Evolutionary conservation across 2,888 invertebrate species (phyloP), one percentile per base, ranked within the genome.

Genomic region (Acanthosepion esculentum): DNA sequence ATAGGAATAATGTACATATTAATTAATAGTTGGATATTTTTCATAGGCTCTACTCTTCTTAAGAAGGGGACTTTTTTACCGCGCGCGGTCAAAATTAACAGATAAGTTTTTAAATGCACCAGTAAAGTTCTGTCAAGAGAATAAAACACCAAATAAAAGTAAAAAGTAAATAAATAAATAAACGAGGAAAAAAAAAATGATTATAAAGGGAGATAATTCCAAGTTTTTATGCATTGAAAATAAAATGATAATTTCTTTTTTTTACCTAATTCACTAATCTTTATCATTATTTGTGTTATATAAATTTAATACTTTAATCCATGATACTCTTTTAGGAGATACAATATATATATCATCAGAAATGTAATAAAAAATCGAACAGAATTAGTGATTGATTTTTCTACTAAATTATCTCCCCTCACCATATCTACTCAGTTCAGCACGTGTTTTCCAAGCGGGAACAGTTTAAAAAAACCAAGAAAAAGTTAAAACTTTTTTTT

Each of bases 1-100:
- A 5, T 33, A 12, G 20, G 15, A 33, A 15, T 33, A 33, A n/a
- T n/a, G 15, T 12, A n/a, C 15, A n/a, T n/a, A n/a, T 26, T 64
- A 29, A 26, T 26, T n/a, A n/a, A n/a, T n/a, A n/a, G n/a, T n/a
- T 26, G 23, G 78, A 10, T 78, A 3, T 41, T 41, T 41, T 41
- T 41, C 41, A 10, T 29, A 29, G 12, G 8, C 8, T n/a, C n/a
- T 3, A 78, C n/a, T 78, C 15, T 78, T n/a, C 18, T n/a, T 33
- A n/a, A 78, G 78, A 20, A 78, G n/a, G 15, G 5, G 15, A n/a
- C 33, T 78, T 78, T 15, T 78, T 78, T 78, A 78, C 78, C 78
- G 78, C 78, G 78, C 78, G 78, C 78, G 78, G 78, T 78, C 78
- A 78, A 78, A 78, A 78, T 78, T 78, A 78, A 78, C 78, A 78